phyloP scores from a whole-genome alignment of 2,113 vertebrate species.

The Vulpes lagopus region DNA sequence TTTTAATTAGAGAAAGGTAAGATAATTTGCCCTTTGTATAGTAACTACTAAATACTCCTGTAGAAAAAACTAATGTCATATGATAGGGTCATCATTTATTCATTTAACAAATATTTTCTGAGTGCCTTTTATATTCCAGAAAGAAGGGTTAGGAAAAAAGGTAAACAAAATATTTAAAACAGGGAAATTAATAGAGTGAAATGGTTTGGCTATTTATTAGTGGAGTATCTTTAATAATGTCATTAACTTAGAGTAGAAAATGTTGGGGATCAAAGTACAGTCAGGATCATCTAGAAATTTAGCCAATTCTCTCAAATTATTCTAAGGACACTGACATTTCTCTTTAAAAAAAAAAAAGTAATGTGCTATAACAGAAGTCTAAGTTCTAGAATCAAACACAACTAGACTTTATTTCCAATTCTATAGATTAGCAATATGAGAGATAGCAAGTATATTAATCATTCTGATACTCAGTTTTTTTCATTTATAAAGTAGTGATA shows the following conservation, averaged over 20 bases:
- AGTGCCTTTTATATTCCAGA: not conserved
- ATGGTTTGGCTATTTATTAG: not conserved
- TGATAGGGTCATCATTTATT: not conserved
- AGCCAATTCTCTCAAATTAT: not conserved
- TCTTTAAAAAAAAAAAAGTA: not conserved
- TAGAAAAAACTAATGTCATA: constrained; percentile 3
- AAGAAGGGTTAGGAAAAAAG: constrained; percentile 45
- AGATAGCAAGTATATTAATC: constrained; percentile 15
- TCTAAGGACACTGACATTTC: not conserved
- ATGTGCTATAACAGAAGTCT: not conserved
- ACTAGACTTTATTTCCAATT: constrained; percentile 39
- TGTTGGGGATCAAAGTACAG: not conserved
- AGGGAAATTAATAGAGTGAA: not conserved
- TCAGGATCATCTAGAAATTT: constrained; percentile 23
- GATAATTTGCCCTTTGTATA: not conserved
- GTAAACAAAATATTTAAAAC: constrained; percentile 39
- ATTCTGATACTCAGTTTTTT: not conserved
- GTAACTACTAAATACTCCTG: constrained; percentile 30
- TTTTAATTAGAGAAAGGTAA: constrained; percentile 30
- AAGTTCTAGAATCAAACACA: constrained; percentile 52
- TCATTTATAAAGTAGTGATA: constrained; percentile 5
- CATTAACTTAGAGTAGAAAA: constrained; percentile 24
- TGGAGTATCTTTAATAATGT: constrained; percentile 8
- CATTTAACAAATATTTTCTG: constrained; percentile 46
- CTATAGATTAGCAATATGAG: not conserved